These are phyloP conservation scores for Hydractinia symbiolongicarpus DNA, from an alignment of 30 jellyfish, hydroid and myxozoan genomes.

Conservation along the genomic window DNA sequence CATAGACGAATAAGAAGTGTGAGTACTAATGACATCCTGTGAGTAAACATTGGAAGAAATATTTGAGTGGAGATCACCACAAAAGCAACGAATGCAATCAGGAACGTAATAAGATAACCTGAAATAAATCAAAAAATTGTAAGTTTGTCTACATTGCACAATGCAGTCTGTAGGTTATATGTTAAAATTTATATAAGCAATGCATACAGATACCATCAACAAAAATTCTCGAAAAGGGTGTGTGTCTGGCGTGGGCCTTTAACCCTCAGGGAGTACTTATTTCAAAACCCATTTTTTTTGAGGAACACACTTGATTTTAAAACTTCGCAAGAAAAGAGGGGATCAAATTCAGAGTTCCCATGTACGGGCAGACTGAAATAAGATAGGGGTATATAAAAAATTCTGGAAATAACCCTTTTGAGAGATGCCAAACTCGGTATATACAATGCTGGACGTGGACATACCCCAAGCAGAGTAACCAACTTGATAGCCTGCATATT, in stretches of 20 bases:
- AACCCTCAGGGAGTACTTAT: no score
- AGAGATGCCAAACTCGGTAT: no score
- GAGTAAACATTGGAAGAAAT: background rate
- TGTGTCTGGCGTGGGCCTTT: no score
- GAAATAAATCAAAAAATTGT: background rate
- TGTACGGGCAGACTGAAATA: no score
- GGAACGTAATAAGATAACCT: constrained; percentile 1
- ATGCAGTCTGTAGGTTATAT: background rate
- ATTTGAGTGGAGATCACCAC: constrained; percentile 10
- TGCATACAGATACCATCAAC: background rate
- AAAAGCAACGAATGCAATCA: constrained; percentile 5
- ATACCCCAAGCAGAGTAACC: constrained; percentile 90
- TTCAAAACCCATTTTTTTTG: no score
- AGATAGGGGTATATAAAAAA: no score
- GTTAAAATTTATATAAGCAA: background rate
- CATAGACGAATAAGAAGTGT: background rate
- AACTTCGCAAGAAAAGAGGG: no score
- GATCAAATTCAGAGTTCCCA: no score
- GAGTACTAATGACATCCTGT: background rate
- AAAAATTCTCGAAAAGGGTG: background rate
- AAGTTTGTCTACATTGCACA: background rate
- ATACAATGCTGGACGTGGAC: no score
- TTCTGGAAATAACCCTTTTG: no score
- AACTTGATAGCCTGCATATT: constrained; percentile 92
- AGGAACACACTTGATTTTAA: no score